phyloP scores from a whole-genome alignment of 2,113 vertebrate genomes.

The Colistium nudipinnis region DNA sequence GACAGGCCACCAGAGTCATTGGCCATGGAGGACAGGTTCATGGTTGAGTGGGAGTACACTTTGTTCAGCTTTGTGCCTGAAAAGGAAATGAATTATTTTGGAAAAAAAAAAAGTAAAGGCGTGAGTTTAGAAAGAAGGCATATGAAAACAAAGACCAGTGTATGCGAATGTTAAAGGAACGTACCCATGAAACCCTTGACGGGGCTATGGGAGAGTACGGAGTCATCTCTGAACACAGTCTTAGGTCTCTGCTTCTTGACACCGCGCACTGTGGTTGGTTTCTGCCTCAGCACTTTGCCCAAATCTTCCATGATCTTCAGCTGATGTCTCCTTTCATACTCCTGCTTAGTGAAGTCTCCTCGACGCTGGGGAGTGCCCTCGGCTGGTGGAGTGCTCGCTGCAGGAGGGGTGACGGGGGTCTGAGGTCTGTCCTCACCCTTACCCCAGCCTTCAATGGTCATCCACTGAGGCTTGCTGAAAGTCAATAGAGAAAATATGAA shows the following conservation, averaged over 20 bases:
- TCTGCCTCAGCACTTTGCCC: constrained; percentile 90
- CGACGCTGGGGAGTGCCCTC: constrained; percentile 83
- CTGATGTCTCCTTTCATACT: constrained; percentile 89
- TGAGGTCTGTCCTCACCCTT: constrained; percentile 72
- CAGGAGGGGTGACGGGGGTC: constrained; percentile 66
- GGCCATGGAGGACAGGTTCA: constrained; percentile 90
- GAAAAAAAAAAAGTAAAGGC: background rate
- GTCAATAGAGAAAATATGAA: background rate
- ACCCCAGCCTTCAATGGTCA: constrained; percentile 74
- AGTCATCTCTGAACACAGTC: constrained; percentile 90
- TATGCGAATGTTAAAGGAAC: background rate
- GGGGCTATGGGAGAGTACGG: constrained; percentile 86
- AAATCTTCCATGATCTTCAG: constrained; percentile 93
- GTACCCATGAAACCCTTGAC: constrained; percentile 87
- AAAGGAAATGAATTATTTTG: background rate
- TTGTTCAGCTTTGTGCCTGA: constrained; percentile 89
- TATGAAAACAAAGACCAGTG: background rate
- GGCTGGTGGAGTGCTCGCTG: constrained; percentile 65
- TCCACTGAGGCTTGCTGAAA: constrained; percentile 75
- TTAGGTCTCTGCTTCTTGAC: constrained; percentile 87
- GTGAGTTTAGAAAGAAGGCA: background rate
- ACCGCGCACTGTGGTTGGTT: constrained; percentile 81
- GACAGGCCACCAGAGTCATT: constrained; percentile 82
- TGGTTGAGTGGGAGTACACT: constrained; percentile 90
- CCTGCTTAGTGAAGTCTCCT: constrained; percentile 88